A percentile compares a stretch with the other conserved stretches of the same genome.
Conservation (phyloP, 2,113 vertebrate species). For the Nothoprocta perdicaria region DNA sequence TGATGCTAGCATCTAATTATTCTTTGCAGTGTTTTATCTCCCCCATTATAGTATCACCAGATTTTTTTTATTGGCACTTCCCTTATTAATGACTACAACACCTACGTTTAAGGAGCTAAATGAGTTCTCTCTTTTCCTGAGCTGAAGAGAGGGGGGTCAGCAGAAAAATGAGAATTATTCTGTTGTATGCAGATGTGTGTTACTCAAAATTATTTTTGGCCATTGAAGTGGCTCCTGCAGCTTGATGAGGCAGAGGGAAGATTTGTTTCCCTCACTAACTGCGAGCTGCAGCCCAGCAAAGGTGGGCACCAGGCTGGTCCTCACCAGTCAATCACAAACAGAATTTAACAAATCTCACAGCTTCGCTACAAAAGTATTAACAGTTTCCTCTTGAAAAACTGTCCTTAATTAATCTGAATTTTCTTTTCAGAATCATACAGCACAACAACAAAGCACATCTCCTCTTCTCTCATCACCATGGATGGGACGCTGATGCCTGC, state of each 20-base stretch:
- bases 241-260: background rate
- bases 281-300: background rate
- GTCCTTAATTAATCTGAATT: background rate
- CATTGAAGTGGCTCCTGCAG: constrained; percentile 30
- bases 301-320: background rate
- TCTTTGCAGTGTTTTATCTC: constrained; percentile 75
- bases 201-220: constrained; percentile 43
- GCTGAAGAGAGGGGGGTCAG: constrained; percentile 48
- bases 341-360: background rate
- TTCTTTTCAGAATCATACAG: background rate
- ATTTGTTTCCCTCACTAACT: background rate
- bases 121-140: constrained; percentile 71
- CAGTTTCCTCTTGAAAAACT: constrained; percentile 18
- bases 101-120: constrained; percentile 74
- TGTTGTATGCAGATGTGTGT: constrained; percentile 30
- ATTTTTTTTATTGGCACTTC: constrained; percentile 74
- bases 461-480: rapidly evolving
- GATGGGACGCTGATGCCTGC: rapidly evolving
- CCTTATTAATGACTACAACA: constrained; percentile 77
- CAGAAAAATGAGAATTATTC: constrained; percentile 65
- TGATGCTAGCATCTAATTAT: constrained; percentile 77
- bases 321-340: background rate
- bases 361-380: background rate
- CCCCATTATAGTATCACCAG: constrained; percentile 76
- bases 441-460: background rate